These are phyloP conservation scores for Pachycephus smyrnensis DNA, from an alignment of 2,888 invertebrate genomes.

Conservation along the genomic window DNA sequence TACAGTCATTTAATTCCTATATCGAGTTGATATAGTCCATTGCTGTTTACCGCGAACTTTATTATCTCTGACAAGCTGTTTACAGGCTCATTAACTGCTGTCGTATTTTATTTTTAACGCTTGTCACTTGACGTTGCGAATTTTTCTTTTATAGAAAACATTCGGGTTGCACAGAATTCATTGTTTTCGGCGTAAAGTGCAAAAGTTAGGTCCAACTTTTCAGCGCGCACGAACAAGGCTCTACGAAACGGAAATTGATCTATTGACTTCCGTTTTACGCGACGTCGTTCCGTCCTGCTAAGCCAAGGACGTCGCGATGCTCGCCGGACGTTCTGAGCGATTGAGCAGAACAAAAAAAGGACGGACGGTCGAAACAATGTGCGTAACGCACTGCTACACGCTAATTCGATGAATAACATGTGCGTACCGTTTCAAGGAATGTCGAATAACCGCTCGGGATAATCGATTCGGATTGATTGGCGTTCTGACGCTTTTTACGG, in stretches of 20 bases:
- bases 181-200: not conserved
- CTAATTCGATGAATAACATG: not conserved
- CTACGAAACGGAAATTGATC: not conserved
- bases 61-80: not conserved
- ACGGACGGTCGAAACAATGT: not conserved
- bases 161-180: not conserved
- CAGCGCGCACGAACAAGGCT: not conserved
- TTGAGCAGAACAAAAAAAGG: not conserved
- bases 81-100: not conserved
- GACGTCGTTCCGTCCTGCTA: not conserved
- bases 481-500: not conserved
- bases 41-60: not conserved
- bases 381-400: not conserved
- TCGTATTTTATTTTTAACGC: not conserved
- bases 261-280: not conserved
- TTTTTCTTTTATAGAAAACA: not conserved
- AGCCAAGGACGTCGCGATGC: not conserved
- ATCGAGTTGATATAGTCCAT: not conserved
- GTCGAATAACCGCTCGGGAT: not conserved
- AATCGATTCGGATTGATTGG: not conserved
- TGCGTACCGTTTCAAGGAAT: not conserved
- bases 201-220: not conserved
- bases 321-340: not conserved
- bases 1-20: not conserved
- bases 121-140: not conserved